Evolutionary conservation across 2,113 vertebrate species (phyloP).

Genomic region (Xyrauchen texanus): DNA sequence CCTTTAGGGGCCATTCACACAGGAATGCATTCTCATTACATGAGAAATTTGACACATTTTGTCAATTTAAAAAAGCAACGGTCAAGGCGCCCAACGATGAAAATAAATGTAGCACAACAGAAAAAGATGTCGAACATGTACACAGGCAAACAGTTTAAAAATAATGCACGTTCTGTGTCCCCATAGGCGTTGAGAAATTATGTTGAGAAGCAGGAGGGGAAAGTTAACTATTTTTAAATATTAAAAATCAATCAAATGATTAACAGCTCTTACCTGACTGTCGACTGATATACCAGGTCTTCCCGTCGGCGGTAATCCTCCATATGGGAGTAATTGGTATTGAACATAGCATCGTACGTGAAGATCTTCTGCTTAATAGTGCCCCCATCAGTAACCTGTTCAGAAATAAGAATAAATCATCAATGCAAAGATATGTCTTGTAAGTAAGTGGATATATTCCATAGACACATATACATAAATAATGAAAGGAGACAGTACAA

Average conservation of each 20-base stretch:
- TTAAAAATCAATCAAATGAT: not conserved
- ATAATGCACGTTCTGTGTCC: too few relatives aligned
- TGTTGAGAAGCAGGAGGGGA: too few relatives aligned
- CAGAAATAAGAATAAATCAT: conserved; percentile 42
- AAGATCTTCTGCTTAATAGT: conserved; percentile 99
- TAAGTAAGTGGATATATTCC: conserved; percentile 27
- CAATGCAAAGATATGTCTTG: conserved; percentile 36
- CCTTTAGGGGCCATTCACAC: not conserved
- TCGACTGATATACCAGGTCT: conserved; percentile 94
- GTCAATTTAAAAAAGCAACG: too few relatives aligned
- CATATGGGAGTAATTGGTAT: conserved; percentile 97
- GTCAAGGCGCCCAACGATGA: too few relatives aligned
- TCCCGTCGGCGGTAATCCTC: conserved; percentile 92
- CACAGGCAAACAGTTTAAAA: too few relatives aligned
- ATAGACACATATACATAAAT: conserved; percentile 23
- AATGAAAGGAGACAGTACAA: not conserved
- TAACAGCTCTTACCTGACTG: conserved; percentile 83
- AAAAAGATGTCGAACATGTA: too few relatives aligned
- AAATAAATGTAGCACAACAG: too few relatives aligned
- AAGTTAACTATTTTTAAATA: too few relatives aligned
- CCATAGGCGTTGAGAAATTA: too few relatives aligned
- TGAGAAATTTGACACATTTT: too few relatives aligned
- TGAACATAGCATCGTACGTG: conserved; percentile 98
- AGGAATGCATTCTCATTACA: not conserved
- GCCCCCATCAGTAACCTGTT: conserved; percentile 93